Evolutionary conservation across 2,888 invertebrate species (phyloP).

Genomic region (Trachelus troglodyta): DNA sequence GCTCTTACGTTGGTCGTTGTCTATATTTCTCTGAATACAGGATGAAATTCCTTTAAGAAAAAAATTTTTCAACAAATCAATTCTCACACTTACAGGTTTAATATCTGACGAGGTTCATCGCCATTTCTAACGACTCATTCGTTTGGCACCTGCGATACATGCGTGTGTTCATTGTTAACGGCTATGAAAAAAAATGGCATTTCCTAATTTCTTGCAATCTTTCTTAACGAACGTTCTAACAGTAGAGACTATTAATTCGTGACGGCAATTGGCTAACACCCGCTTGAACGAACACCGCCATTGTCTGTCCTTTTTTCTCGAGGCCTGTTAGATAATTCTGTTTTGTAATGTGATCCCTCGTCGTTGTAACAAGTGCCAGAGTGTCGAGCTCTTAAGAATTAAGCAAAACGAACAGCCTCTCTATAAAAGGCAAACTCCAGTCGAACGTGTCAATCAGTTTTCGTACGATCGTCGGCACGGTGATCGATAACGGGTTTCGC

Average conservation of each 20-base stretch:
- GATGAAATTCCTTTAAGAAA: background rate
- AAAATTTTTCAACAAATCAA: background rate
- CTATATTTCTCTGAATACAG: background rate
- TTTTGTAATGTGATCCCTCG: conserved; percentile 45
- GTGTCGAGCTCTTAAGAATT: background rate
- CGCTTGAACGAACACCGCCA: conserved; percentile 43
- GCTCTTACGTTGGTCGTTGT: background rate
- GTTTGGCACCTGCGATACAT: background rate
- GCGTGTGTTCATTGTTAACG: background rate
- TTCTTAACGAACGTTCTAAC: background rate
- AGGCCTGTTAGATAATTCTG: conserved; percentile 53
- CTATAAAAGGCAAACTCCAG: conserved; percentile 39
- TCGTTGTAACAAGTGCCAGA: background rate
- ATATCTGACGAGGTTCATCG: background rate
- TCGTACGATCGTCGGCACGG: conserved; percentile 1
- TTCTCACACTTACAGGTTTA: background rate
- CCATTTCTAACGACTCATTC: background rate
- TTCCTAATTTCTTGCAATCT: conserved; percentile 23
- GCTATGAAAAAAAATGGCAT: background rate
- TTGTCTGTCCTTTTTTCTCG: conserved; percentile 34
- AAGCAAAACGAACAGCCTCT: conserved; percentile 15
- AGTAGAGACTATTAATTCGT: background rate
- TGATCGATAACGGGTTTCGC: conserved; percentile 23
- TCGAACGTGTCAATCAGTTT: conserved; percentile 4
- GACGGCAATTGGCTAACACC: background rate